phyloP scores from a whole-genome alignment of 2,113 vertebrate genomes.

The Microtus montanus region DNA sequence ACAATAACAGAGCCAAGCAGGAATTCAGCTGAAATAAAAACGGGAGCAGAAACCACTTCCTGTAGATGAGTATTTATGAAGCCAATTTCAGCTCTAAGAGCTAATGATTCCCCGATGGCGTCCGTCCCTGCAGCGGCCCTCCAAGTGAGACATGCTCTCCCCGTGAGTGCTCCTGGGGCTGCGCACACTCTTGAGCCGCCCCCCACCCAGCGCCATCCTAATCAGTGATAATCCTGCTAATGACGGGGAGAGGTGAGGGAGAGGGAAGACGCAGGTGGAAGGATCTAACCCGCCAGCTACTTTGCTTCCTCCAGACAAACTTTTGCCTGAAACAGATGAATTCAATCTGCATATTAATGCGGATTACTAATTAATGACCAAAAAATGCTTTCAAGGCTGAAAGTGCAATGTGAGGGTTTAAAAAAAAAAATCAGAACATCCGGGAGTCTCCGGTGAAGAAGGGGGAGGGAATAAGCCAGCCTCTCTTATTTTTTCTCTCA shows the following conservation, averaged over 20 bases:
- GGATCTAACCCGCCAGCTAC: slow-evolving; percentile 34
- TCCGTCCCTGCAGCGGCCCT: not conserved
- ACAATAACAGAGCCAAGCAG: slow-evolving; percentile 37
- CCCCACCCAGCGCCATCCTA: slow-evolving; percentile 22
- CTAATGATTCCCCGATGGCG: slow-evolving; percentile 59
- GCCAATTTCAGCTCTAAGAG: slow-evolving; percentile 51
- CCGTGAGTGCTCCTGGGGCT: not conserved
- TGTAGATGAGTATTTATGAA: slow-evolving; percentile 72
- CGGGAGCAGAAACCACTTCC: not conserved
- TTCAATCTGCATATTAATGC: slow-evolving; percentile 77
- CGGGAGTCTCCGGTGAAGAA: slow-evolving; percentile 45
- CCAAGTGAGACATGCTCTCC: not conserved
- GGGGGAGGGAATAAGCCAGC: slow-evolving; percentile 21
- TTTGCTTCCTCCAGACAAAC: slow-evolving; percentile 74
- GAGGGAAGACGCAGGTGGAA: slow-evolving; percentile 31
- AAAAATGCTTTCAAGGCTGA: slow-evolving; percentile 64
- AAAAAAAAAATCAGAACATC: slow-evolving; percentile 56
- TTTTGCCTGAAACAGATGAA: slow-evolving; percentile 68
- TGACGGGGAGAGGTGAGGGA: not conserved
- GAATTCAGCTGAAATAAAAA: slow-evolving; percentile 60
- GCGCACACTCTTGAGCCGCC: rapidly evolving
- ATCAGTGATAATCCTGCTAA: slow-evolving; percentile 62
- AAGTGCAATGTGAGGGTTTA: slow-evolving; percentile 41
- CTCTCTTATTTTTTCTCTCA: not conserved
- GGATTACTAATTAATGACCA: slow-evolving; percentile 76